phyloP scores from a whole-genome alignment of 2,888 invertebrate species.

The Amphipyra tragopoginis region DNA sequence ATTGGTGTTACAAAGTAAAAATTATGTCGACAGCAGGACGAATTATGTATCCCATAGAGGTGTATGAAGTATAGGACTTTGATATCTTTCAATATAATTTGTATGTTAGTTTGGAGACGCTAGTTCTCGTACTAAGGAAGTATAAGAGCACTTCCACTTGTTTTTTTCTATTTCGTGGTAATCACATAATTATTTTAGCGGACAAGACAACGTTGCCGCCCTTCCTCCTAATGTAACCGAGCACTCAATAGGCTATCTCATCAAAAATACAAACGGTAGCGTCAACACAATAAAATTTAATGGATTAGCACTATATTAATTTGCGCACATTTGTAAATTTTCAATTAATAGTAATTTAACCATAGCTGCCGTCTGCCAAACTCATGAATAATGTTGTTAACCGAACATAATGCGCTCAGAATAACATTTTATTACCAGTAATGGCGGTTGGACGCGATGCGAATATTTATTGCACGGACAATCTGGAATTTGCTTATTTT shows the following conservation, averaged over 20 bases:
- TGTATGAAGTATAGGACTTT: too few relatives aligned
- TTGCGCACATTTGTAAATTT: conserved; percentile 32
- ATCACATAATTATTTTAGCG: too few relatives aligned
- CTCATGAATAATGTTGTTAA: conserved; percentile 68
- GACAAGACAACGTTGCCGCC: too few relatives aligned
- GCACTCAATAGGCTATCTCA: background rate
- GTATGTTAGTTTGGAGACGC: too few relatives aligned
- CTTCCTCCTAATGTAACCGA: too few relatives aligned
- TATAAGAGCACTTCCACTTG: too few relatives aligned
- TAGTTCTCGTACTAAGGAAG: too few relatives aligned
- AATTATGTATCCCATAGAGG: too few relatives aligned
- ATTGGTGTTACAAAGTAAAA: too few relatives aligned
- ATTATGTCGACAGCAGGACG: too few relatives aligned
- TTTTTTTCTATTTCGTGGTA: too few relatives aligned
- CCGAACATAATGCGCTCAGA: conserved; percentile 64
- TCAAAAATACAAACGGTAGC: background rate
- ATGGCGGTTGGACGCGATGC: conserved; percentile 56
- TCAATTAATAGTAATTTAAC: conserved; percentile 52
- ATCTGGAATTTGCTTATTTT: conserved; percentile 17
- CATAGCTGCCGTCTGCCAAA: conserved; percentile 36
- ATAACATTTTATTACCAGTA: conserved; percentile 65
- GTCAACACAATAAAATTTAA: conserved; percentile 2
- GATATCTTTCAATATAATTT: too few relatives aligned
- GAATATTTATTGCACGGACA: conserved; percentile 50
- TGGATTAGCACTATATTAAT: conserved; percentile 40